A percentile compares a stretch with the other conserved stretches of the same genome.
These are phyloP conservation scores for Corydoras maculifer DNA, from an alignment of 2,113 vertebrate species.

Conservation along the genomic window DNA sequence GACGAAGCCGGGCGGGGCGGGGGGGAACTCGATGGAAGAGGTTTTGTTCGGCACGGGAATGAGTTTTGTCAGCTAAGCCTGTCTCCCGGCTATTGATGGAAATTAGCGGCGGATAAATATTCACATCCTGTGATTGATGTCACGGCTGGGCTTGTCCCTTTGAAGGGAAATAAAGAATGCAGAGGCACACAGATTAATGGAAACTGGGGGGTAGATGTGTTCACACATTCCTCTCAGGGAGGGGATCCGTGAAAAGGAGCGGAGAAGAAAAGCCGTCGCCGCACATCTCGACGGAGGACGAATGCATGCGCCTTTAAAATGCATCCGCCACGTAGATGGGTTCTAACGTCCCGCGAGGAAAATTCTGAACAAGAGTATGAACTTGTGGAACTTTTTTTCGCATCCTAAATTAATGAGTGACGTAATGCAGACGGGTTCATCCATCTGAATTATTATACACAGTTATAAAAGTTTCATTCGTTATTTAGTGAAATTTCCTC, in stretches of 20 bases:
- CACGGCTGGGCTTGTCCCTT: slow-evolving; percentile 67
- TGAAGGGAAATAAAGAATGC: slow-evolving; percentile 71
- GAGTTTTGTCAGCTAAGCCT: slow-evolving; percentile 73
- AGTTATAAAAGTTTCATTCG: too few species aligned
- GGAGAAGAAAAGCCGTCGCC: slow-evolving; percentile 39
- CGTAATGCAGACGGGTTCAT: too few species aligned
- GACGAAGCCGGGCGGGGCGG: slow-evolving; percentile 50
- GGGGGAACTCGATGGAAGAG: slow-evolving; percentile 32
- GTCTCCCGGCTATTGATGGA: slow-evolving; percentile 72
- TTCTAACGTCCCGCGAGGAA: too few species aligned
- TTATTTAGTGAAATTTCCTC: too few species aligned
- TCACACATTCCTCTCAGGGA: slow-evolving; percentile 48
- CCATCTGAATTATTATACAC: too few species aligned
- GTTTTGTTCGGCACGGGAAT: slow-evolving; percentile 66
- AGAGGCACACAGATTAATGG: slow-evolving; percentile 65
- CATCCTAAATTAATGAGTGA: too few species aligned
- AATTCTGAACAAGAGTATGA: too few species aligned
- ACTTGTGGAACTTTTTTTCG: too few species aligned
- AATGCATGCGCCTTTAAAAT: too few species aligned
- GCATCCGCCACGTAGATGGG: too few species aligned
- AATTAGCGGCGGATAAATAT: slow-evolving; percentile 72
- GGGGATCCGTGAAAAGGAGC: slow-evolving; percentile 47
- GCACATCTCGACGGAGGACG: not conserved
- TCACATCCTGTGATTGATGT: slow-evolving; percentile 71
- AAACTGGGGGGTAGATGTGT: slow-evolving; percentile 50